Evolutionary conservation across 1,140 invertebrate genomes (phyloP).

Genomic region (Cheumatopsyche charites): DNA sequence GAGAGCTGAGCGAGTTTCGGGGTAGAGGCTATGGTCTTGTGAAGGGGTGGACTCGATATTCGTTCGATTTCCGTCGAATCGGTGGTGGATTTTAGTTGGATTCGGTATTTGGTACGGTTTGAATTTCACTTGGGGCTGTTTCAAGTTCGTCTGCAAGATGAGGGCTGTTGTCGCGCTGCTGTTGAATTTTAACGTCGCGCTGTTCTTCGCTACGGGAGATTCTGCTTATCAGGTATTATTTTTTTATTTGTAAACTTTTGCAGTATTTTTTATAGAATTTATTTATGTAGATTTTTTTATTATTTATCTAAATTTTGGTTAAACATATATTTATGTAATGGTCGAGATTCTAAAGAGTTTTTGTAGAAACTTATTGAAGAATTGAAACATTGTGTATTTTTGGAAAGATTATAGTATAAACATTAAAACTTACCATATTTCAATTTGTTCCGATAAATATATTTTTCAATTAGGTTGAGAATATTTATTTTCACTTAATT

Average conservation of each 20-base stretch:
- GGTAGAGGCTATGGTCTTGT: not conserved
- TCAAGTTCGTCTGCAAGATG: slow-evolving; percentile 29
- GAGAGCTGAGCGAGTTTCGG: not conserved
- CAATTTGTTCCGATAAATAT: too few relatives aligned
- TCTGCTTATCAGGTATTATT: slow-evolving; percentile 43
- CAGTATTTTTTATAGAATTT: not conserved
- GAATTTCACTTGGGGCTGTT: not conserved
- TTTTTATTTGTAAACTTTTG: not conserved
- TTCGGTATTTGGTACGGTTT: not conserved
- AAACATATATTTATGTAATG: too few relatives aligned
- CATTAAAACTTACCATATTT: too few relatives aligned
- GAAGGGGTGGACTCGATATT: too few relatives aligned
- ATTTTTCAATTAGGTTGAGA: too few relatives aligned
- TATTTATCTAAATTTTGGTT: too few relatives aligned
- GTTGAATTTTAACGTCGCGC: slow-evolving; percentile 43
- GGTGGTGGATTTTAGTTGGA: not conserved
- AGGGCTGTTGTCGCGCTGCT: slow-evolving; percentile 41
- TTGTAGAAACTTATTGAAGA: too few relatives aligned
- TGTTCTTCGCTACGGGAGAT: slow-evolving; percentile 42
- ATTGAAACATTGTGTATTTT: too few relatives aligned
- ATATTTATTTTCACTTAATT: too few relatives aligned
- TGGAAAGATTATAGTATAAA: too few relatives aligned
- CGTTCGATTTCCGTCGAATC: not conserved
- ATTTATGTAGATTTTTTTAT: too few relatives aligned
- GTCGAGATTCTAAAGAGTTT: too few relatives aligned